Evolutionary conservation across 2,888 invertebrate genomes (phyloP).

Genomic region (Endomychus coccineus): DNA sequence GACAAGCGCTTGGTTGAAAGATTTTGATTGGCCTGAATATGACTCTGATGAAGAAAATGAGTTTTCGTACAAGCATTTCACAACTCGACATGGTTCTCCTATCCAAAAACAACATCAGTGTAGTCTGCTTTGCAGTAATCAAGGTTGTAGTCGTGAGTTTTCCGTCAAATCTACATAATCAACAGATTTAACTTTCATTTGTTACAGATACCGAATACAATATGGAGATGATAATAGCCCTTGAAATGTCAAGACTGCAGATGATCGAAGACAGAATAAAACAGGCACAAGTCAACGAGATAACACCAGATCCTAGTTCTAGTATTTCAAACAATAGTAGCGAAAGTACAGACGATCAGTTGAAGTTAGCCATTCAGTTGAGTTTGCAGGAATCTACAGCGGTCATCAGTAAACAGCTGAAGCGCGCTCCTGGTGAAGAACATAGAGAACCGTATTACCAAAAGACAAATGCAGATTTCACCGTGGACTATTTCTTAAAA

Average conservation of each 20-base stretch:
- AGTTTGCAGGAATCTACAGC: slow-evolving; percentile 45
- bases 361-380: slow-evolving; percentile 48
- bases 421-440: slow-evolving; percentile 21
- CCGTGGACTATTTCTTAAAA: slow-evolving; percentile 49
- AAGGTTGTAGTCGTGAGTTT: slow-evolving; percentile 37
- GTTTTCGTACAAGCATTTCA: slow-evolving; percentile 29
- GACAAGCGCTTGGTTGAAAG: slow-evolving; percentile 46
- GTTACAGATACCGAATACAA: slow-evolving; percentile 46
- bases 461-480: slow-evolving; percentile 45
- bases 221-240: slow-evolving; percentile 57
- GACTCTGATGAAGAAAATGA: slow-evolving; percentile 49
- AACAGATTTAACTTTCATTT: slow-evolving; percentile 15
- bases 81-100: slow-evolving; percentile 29
- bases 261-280: slow-evolving; percentile 55
- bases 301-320: slow-evolving; percentile 37
- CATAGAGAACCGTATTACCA: slow-evolving; percentile 30
- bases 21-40: slow-evolving; percentile 56
- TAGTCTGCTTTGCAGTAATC: slow-evolving; percentile 45
- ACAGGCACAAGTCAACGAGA: slow-evolving; percentile 39
- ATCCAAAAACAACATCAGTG: slow-evolving; percentile 47
- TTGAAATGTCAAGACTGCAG: slow-evolving; percentile 62
- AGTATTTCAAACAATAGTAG: slow-evolving; percentile 40
- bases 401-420: slow-evolving; percentile 25
- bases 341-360: slow-evolving; percentile 43
- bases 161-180: neutral